These are phyloP conservation scores for Habropoda laboriosa DNA, from an alignment of 1,140 invertebrate species.

Conservation along the genomic window DNA sequence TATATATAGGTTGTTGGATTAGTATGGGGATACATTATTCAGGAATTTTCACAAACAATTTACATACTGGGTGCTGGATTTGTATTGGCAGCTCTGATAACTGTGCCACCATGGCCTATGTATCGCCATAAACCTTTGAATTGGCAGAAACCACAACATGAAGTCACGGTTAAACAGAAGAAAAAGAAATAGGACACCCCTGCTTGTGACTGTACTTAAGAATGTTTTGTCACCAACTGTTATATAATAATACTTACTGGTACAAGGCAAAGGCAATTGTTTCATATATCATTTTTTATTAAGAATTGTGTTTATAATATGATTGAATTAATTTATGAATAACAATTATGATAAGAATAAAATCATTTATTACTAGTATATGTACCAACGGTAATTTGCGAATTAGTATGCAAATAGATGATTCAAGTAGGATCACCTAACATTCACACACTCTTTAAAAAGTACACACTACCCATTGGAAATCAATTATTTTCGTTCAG, in stretches of 20 bases:
- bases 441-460: too few relatives aligned
- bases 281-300: conserved; percentile 15
- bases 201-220: conserved; percentile 29
- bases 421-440: too few relatives aligned
- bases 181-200: conserved; percentile 77
- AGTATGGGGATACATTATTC: conserved; percentile 95
- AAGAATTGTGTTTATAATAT: conserved; percentile 16
- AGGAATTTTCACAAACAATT: conserved; percentile 97
- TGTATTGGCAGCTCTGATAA: conserved; percentile 90
- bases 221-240: conserved; percentile 9
- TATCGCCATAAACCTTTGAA: conserved; percentile 92
- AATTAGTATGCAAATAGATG: too few relatives aligned
- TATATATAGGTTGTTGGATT: conserved; percentile 89
- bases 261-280: neutral
- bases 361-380: too few relatives aligned
- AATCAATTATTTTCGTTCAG: too few relatives aligned
- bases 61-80: conserved; percentile 96
- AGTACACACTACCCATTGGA: too few relatives aligned
- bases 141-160: conserved; percentile 91
- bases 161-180: conserved; percentile 71
- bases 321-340: neutral
- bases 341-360: neutral
- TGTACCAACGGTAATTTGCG: too few relatives aligned
- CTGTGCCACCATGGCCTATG: conserved; percentile 96
- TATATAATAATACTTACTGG: neutral